A percentile compares a stretch with the other conserved stretches of the same genome.
phyloP scores from a whole-genome alignment of 2,113 vertebrate species.

The Callocephalon fimbriatum region DNA sequence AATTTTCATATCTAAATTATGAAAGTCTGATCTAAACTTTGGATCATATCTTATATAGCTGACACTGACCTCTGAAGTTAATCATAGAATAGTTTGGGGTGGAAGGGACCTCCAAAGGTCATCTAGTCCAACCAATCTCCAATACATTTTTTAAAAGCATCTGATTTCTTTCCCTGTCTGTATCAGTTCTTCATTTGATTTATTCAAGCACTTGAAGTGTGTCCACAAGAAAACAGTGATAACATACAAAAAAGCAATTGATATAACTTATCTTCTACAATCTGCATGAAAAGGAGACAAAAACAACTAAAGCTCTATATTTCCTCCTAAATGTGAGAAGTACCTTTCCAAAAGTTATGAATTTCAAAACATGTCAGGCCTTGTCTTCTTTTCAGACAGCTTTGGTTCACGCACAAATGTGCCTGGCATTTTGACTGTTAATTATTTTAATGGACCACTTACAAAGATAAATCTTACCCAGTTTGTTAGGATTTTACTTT shows the following conservation, averaged over 20 bases:
- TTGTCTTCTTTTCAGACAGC: not conserved
- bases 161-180: not conserved
- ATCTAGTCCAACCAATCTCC: not conserved
- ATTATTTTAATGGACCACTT: not conserved
- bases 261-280: not conserved
- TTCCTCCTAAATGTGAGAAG: not conserved
- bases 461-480: not conserved
- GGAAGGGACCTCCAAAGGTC: not conserved
- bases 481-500: not conserved
- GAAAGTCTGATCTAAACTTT: not conserved
- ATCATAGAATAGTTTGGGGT: not conserved
- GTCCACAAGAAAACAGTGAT: not conserved
- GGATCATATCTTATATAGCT: not conserved
- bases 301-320: accelerated
- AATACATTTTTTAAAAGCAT: not conserved
- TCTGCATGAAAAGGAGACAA: not conserved
- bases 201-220: not conserved
- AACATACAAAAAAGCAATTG: not conserved
- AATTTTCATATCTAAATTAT: not conserved
- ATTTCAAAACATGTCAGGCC: not conserved
- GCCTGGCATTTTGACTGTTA: not conserved
- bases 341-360: not conserved
- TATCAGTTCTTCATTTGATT: not conserved
- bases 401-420: not conserved
- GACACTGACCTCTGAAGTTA: not conserved